Evolutionary conservation across 2,888 invertebrate genomes (phyloP).

Genomic region (Ophion costatus): DNA sequence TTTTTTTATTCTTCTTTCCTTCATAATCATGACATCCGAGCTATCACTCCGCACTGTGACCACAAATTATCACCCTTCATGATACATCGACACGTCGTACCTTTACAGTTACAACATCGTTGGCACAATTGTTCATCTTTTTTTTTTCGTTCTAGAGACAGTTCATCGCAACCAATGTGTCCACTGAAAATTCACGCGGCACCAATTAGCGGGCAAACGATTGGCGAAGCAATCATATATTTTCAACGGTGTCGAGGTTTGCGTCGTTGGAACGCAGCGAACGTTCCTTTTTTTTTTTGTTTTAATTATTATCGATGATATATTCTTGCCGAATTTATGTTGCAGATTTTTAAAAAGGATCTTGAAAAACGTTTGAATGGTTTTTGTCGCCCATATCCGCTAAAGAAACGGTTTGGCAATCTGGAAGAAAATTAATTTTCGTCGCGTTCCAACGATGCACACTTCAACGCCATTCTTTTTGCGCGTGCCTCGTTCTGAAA

Average conservation of each 20-base stretch:
- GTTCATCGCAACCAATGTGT: conserved; percentile 54
- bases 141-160: conserved; percentile 11
- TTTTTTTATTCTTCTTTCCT: no score
- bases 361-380: no score
- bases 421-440: no score
- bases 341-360: no score
- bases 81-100: not conserved
- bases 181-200: conserved; percentile 7
- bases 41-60: conserved; percentile 18
- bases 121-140: not conserved
- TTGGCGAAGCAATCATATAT: conserved; percentile 9
- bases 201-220: conserved; percentile 23
- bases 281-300: no score
- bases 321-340: no score
- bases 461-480: not conserved
- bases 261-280: no score
- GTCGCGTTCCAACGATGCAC: no score
- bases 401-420: no score
- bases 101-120: not conserved
- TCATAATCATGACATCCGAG: not conserved
- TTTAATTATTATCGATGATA: no score
- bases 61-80: conserved; percentile 4
- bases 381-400: no score
- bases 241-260: not conserved
- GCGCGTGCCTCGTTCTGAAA: not conserved